Evolutionary conservation across 2,113 vertebrate genomes (phyloP).

Genomic region (Otolemur garnettii): DNA sequence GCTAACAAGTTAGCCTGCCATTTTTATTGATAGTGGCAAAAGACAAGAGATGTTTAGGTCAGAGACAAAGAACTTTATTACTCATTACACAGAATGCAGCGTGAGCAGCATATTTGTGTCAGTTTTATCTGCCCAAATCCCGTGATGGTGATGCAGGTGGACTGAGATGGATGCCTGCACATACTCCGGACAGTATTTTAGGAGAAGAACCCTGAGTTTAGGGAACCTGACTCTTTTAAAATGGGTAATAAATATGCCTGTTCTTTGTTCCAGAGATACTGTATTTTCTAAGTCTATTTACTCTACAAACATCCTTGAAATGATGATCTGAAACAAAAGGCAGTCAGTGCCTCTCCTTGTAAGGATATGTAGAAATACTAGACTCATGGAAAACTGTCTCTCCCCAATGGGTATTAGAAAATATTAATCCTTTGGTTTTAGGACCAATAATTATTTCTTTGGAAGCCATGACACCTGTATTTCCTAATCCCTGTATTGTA

Average conservation of each 20-base stretch:
- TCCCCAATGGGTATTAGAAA: neutral
- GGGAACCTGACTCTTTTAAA: neutral
- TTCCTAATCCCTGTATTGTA: neutral
- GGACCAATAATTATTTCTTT: neutral
- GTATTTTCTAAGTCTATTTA: neutral
- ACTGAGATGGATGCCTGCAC: too few species aligned
- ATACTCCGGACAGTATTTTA: neutral
- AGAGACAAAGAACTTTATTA: neutral
- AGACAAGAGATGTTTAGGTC: neutral
- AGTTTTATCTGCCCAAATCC: neutral
- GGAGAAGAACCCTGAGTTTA: neutral
- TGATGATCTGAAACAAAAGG: neutral
- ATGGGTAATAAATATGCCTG: neutral
- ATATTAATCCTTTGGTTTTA: conserved; percentile 20
- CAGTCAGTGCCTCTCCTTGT: neutral
- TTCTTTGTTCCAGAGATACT: neutral
- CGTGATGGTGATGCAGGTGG: neutral
- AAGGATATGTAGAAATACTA: neutral
- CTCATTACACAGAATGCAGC: neutral
- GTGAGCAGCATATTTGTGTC: accelerated
- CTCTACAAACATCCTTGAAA: neutral
- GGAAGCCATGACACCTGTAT: neutral
- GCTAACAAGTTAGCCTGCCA: neutral
- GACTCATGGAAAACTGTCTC: neutral
- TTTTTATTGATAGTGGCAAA: neutral